Evolutionary conservation across 2,113 vertebrate species (phyloP).

Genomic region (Tamias sibiricus): DNA sequence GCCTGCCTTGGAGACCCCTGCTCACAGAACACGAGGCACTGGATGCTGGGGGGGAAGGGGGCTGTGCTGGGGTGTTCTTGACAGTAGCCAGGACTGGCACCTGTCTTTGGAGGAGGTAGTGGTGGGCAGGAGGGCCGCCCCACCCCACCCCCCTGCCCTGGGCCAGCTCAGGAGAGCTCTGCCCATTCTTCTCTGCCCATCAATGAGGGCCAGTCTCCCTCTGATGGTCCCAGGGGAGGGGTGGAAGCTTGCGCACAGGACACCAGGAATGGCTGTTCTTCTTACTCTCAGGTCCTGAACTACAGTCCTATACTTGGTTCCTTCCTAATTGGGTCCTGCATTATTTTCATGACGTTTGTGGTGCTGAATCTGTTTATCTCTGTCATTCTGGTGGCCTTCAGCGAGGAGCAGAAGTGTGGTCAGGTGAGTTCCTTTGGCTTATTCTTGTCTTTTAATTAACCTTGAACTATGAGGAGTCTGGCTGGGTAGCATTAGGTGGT

Average conservation of each 20-base stretch:
- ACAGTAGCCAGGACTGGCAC: background rate
- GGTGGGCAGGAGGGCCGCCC: background rate
- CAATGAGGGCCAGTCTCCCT: background rate
- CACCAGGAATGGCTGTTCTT: background rate
- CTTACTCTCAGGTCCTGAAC: constrained; percentile 88
- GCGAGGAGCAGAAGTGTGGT: constrained; percentile 93
- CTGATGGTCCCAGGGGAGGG: background rate
- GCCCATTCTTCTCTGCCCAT: background rate
- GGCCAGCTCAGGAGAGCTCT: background rate
- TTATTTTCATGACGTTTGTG: constrained; percentile 97
- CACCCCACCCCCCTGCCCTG: no score
- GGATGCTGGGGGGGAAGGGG: background rate
- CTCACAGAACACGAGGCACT: background rate
- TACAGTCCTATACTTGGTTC: constrained; percentile 94
- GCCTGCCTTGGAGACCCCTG: no score
- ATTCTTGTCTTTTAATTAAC: background rate
- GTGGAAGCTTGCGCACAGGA: background rate
- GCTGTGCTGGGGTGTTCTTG: background rate
- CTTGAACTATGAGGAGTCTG: background rate
- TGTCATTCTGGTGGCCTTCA: constrained; percentile 96
- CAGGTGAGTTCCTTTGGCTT: constrained; percentile 86
- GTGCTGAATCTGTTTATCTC: constrained; percentile 98
- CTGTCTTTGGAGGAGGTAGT: background rate
- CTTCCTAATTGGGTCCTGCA: constrained; percentile 96
- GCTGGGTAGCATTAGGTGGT: background rate